Evolutionary conservation across 2,113 vertebrate genomes (phyloP).

Genomic region (Egretta garzetta): DNA sequence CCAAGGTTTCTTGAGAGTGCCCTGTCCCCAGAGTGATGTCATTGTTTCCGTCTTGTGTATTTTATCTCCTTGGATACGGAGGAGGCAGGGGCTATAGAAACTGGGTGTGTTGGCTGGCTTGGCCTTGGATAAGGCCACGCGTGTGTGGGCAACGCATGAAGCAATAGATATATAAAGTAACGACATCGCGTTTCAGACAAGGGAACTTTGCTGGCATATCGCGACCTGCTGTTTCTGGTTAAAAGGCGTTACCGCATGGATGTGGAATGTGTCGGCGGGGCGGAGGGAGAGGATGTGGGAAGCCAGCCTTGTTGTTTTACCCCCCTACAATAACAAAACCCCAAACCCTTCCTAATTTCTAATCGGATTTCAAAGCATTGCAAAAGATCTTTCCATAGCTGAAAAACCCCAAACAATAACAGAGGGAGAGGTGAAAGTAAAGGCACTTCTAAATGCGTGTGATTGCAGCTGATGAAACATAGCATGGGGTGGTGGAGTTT

Average conservation of each 20-base stretch:
- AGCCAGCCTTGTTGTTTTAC: constrained; percentile 5
- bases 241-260: constrained; percentile 19
- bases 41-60: constrained; percentile 60
- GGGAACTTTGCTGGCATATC: not conserved
- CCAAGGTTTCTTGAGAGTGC: not conserved
- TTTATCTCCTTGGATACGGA: constrained; percentile 60
- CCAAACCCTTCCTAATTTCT: constrained; percentile 22
- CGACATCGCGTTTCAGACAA: not conserved
- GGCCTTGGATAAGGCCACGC: constrained; percentile 43
- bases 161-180: constrained; percentile 19
- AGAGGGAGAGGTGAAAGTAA: constrained; percentile 22
- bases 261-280: constrained; percentile 12
- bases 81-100: constrained; percentile 8
- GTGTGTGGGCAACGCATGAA: constrained; percentile 26
- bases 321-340: constrained; percentile 5
- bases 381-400: constrained; percentile 47
- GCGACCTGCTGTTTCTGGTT: constrained; percentile 18
- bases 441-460: not conserved
- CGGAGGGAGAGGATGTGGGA: constrained; percentile 23
- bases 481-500: not conserved
- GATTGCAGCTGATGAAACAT: not conserved
- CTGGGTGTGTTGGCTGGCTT: constrained; percentile 51
- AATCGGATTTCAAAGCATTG: constrained; percentile 51
- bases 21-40: constrained; percentile 8
- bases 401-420: constrained; percentile 39